Evolutionary conservation across 2,113 vertebrate species (phyloP), one percentile per base, ranked within the genome.

Genomic region (Nothobranchius furzeri): DNA sequence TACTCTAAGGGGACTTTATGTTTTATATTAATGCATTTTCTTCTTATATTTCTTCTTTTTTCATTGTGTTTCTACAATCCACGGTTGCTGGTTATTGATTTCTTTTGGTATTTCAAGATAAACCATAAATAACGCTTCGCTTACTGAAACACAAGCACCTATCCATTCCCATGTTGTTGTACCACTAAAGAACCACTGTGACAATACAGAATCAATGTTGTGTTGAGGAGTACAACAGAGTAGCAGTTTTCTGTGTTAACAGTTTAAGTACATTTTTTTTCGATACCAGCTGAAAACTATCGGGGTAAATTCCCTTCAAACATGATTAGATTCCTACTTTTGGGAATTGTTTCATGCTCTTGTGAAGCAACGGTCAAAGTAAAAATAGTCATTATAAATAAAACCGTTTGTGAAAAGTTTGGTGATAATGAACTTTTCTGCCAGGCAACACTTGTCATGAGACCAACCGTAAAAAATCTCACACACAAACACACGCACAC

Each of bases 151-250:
- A 48, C 6, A 53, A 30, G 11, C 55, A 57, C 0, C 4, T 20
- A 8, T 49, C 54, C 7, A n/a, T 30, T 15, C 20, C 52, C 14
- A 43, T 2, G 15, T 1, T 14, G 66, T 37, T 20, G 20, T 20
- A 14, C 30, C 35, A 11, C 61, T 11, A 60, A 36, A 7, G 46
- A 68, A 74, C 60, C 9, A 9, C 45, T 70, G 67, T 82, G 79
- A 77, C 70, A 82, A 20, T 24, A 30, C 9, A 5, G 63, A 51
- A 14, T 70, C 59, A 67, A 48, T 58, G 50, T 5, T 42, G 46
- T 65, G 45, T 17, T 24, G 55, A 59, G 45, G n/a, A 49, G 14
- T n/a, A 14, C 14, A 17, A n/a, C 15, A 6, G 47, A 49, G 8
- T 14, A 14, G 12, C 45, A 64, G 37, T 53, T 6, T 42, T 30